Percentiles rank a stretch among this genome's conserved stretches.
These are phyloP conservation scores for Ictidomys tridecemlineatus DNA, from an alignment of 2,113 vertebrate genomes.

Conservation along the genomic window DNA sequence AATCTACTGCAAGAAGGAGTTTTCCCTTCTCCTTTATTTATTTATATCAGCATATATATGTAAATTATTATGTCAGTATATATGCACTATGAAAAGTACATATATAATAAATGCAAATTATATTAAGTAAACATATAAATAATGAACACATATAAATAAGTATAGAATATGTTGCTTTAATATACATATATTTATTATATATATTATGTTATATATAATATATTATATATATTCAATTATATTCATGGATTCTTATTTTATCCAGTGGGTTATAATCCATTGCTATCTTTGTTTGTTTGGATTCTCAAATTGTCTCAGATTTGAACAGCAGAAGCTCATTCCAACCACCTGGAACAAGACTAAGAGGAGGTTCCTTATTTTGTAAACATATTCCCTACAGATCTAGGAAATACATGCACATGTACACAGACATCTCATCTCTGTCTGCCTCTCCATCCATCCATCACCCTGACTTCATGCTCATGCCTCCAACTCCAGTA, in stretches of 20 bases:
- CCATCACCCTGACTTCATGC: background rate
- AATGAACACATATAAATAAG: background rate
- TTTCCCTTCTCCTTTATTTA: background rate
- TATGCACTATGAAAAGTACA: background rate
- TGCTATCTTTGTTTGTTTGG: conserved; percentile 19
- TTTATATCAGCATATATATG: background rate
- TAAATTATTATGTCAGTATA: conserved; percentile 4
- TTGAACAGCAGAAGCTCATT: conserved; percentile 11
- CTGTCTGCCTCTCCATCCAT: background rate
- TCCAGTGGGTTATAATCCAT: background rate
- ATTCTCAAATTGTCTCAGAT: conserved; percentile 20
- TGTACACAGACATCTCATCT: background rate
- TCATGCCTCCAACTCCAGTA: background rate
- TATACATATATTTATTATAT: background rate
- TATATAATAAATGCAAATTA: background rate
- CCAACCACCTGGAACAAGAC: background rate
- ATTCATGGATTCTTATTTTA: conserved; percentile 10
- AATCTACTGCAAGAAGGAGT: background rate
- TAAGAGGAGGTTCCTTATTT: background rate
- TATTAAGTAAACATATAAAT: background rate
- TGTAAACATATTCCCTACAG: background rate
- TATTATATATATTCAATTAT: conserved; percentile 17
- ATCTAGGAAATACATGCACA: background rate
- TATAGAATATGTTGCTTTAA: background rate
- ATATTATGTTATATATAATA: background rate